phyloP scores from a whole-genome alignment of 2,888 invertebrate genomes.

The Brenthis daphne region DNA sequence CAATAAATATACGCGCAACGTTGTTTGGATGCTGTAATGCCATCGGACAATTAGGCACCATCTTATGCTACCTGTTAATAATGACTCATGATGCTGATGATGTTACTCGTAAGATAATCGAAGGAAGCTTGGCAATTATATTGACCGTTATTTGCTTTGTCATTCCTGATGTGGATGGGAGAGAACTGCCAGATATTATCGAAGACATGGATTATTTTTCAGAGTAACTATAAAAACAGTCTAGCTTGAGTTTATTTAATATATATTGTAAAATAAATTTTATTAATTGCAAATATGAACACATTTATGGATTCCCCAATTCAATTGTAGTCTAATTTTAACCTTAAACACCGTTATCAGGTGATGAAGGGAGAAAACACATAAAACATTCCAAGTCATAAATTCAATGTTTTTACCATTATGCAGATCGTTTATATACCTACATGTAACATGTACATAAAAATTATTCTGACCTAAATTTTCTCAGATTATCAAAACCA shows the following conservation, averaged over 20 bases:
- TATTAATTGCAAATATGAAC: too few relatives aligned
- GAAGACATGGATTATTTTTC: conserved; percentile 74
- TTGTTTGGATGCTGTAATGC: conserved; percentile 65
- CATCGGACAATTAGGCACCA: conserved; percentile 62
- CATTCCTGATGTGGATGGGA: conserved; percentile 64
- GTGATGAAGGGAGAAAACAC: too few relatives aligned
- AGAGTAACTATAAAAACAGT: conserved; percentile 52
- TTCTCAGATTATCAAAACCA: conserved; percentile 66
- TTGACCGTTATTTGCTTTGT: conserved; percentile 53
- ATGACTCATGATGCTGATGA: conserved; percentile 51
- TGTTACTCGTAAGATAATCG: conserved; percentile 47
- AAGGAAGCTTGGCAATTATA: conserved; percentile 48
- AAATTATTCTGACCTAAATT: background rate
- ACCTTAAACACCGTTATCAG: too few relatives aligned
- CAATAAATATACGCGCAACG: conserved; percentile 64
- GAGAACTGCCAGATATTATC: conserved; percentile 69
- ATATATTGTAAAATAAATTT: too few relatives aligned
- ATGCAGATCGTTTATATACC: too few relatives aligned
- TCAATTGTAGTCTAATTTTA: too few relatives aligned
- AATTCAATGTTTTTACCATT: too few relatives aligned
- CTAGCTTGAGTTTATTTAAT: background rate
- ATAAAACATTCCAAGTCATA: too few relatives aligned
- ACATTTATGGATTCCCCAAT: too few relatives aligned
- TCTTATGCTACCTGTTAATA: conserved; percentile 59
- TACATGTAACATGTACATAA: too few relatives aligned